Percentiles rank a stretch among this genome's conserved stretches.
Conservation (phyloP, 2,888 invertebrate genomes). For the Troilus luridus region DNA sequence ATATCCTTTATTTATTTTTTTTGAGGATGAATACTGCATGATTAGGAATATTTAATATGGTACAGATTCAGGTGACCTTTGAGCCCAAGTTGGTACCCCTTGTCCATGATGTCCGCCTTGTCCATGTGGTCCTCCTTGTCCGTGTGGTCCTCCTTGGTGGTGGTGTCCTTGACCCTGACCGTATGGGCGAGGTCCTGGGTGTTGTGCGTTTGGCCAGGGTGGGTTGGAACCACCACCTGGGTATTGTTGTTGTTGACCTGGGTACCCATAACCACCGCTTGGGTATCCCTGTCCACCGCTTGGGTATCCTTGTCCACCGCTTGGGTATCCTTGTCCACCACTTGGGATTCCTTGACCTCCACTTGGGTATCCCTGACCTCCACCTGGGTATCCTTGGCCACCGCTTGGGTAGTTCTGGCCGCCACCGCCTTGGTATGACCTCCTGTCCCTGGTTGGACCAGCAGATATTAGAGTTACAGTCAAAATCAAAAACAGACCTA, state of each 20-base stretch:
- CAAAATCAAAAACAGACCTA: slow-evolving; percentile 4
- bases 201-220: background rate
- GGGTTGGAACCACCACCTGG: background rate
- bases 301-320: background rate
- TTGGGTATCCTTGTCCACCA: background rate
- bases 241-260: background rate
- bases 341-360: background rate
- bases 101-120: background rate
- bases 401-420: background rate
- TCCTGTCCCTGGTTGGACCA: slow-evolving; percentile 6
- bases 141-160: background rate
- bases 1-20: background rate
- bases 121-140: background rate
- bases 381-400: background rate
- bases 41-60: background rate
- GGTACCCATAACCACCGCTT: background rate
- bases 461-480: background rate
- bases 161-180: background rate
- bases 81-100: background rate
- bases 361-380: background rate
- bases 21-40: background rate
- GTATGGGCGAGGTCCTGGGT: background rate
- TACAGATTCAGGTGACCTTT: background rate
- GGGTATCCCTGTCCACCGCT: background rate
- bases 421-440: background rate